These are phyloP conservation scores for Pterophyllum scalare DNA, from an alignment of 2,113 vertebrate genomes.

Conservation along the genomic window DNA sequence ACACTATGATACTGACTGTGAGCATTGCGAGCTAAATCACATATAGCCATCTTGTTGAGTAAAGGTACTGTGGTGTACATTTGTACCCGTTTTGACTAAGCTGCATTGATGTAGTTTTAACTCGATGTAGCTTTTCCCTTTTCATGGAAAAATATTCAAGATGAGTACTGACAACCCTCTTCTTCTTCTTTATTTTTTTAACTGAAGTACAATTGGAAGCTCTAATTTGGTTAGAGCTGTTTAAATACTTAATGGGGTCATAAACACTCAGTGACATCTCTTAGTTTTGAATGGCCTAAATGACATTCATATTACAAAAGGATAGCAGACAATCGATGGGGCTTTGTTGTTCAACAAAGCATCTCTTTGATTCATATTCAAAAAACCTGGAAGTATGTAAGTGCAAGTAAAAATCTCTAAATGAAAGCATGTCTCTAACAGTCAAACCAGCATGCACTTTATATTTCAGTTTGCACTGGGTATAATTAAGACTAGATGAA, in stretches of 20 bases:
- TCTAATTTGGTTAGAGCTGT: not conserved
- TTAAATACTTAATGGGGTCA: not conserved
- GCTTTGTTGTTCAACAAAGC: not conserved
- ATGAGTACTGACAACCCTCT: no score
- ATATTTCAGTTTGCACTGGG: not conserved
- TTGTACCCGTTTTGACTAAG: no score
- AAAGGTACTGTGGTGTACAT: no score
- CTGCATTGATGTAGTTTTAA: no score
- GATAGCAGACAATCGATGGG: not conserved
- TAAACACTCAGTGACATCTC: not conserved
- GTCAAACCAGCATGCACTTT: not conserved
- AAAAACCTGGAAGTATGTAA: not conserved
- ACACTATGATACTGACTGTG: no score
- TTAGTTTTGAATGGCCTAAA: not conserved
- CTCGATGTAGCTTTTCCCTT: no score
- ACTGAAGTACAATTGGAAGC: not conserved
- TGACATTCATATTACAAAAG: not conserved
- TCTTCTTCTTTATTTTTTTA: not conserved
- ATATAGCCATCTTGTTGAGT: no score
- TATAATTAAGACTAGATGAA: conserved; percentile 16
- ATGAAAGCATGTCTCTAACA: conserved; percentile 11
- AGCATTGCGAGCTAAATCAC: no score
- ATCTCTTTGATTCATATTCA: conserved; percentile 32
- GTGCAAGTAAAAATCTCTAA: not conserved
- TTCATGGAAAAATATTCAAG: no score